Conservation (phyloP, 2,888 invertebrate species). For the Pristionchus japonicus region DNA sequence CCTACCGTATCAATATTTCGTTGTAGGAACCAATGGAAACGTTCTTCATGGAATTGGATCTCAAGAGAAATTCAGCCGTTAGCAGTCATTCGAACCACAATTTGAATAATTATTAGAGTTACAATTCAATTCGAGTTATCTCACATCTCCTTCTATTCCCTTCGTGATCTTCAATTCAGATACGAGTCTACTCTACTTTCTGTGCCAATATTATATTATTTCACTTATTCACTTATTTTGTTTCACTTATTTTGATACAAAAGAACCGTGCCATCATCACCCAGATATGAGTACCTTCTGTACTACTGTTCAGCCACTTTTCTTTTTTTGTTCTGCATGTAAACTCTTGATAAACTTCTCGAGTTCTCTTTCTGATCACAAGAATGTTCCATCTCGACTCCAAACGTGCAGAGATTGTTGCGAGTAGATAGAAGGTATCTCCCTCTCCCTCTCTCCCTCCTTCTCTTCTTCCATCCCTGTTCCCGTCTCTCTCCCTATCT, state of each 20-base stretch:
- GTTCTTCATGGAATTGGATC: constrained; percentile 68
- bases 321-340: no score
- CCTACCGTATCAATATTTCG: neutral
- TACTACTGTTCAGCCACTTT: no score
- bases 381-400: neutral
- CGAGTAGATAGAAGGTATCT: neutral
- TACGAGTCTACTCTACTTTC: neutral
- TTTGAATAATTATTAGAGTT: constrained; percentile 1
- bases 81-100: constrained; percentile 40
- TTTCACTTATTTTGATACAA: no score
- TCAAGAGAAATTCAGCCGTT: constrained; percentile 65
- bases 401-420: neutral
- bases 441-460: neutral
- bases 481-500: neutral
- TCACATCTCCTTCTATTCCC: neutral
- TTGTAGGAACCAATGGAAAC: constrained; percentile 71
- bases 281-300: no score
- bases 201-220: neutral
- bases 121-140: constrained; percentile 6
- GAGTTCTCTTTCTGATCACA: neutral
- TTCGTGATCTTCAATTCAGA: neutral
- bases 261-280: no score
- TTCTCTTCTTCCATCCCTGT: neutral
- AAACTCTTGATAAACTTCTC: neutral
- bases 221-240: no score